Evolutionary conservation across 2,113 vertebrate genomes (phyloP).

Genomic region (Limanda limanda): DNA sequence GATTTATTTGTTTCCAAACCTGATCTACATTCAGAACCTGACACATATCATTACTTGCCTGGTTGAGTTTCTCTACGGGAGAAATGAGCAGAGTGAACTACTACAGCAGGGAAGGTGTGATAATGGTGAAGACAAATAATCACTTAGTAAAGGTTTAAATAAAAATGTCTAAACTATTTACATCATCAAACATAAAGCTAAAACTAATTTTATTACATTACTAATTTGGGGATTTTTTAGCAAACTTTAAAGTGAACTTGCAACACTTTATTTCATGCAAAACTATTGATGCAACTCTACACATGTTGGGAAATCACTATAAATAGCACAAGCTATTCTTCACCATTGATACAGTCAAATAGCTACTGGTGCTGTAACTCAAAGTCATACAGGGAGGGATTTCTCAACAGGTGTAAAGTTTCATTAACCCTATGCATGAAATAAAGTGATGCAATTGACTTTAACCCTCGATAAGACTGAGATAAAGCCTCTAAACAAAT

Average conservation of each 20-base stretch:
- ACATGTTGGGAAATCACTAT: too few relatives aligned
- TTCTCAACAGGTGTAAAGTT: too few relatives aligned
- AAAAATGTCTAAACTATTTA: not conserved
- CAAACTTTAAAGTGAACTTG: not conserved
- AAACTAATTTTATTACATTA: too few relatives aligned
- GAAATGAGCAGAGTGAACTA: not conserved
- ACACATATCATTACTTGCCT: slow-evolving; percentile 10
- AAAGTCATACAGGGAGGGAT: too few relatives aligned
- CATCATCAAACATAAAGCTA: too few relatives aligned
- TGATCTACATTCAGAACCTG: slow-evolving; percentile 6
- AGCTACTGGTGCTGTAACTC: too few relatives aligned
- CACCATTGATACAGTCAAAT: too few relatives aligned
- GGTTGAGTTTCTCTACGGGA: not conserved
- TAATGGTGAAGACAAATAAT: not conserved
- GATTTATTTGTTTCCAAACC: slow-evolving; percentile 23
- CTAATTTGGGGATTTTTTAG: too few relatives aligned
- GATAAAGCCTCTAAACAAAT: not conserved
- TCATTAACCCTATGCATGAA: too few relatives aligned
- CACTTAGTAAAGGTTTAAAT: not conserved
- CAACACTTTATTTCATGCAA: not conserved
- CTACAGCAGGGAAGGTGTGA: not conserved
- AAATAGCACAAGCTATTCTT: too few relatives aligned
- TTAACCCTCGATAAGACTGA: too few relatives aligned
- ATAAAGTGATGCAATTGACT: too few relatives aligned
- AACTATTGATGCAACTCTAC: not conserved